Evolutionary conservation across 1,140 invertebrate species (phyloP), one percentile per base, ranked within the genome.

Genomic region (Akabosia matsudoensis): DNA sequence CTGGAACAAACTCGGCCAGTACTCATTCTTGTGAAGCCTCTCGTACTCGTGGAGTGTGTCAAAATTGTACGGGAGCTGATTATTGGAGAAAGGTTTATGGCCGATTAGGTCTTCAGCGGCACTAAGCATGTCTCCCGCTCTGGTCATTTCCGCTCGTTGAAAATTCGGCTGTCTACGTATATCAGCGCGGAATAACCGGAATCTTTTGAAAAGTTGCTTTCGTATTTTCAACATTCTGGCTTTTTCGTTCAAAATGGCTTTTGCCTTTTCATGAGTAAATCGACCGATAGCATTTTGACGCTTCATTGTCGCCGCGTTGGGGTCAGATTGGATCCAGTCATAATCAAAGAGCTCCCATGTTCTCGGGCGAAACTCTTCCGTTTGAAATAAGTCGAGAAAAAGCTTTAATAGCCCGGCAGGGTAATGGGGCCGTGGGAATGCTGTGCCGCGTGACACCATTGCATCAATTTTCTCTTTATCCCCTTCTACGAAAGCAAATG

Each of bases 281-380:
- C 67, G 67, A 13, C 67, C 67, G 7, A 70, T 70, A 2, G 67
- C 67, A 22, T 70, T 70, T 2, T 7, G 10, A 2, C 24, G 26
- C 28, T 70, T 70, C 67, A 70, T 70, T 10, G 3, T 4, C 1
- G 67, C 14, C 4, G 28, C 28, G 31, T 70, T 30, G 13, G 28
- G 33, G 3, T 34, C 67, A 7, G 14, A 14, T 4, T 13, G 10
- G 16, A 70, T 16, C 67, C 67, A 70, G 3, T 30, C 28, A 22
- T 26, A 30, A 30, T 70, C 67, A 30, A 70, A 70, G 7, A 70
- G 67, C 33, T 70, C 67, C 28, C 28, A 70, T 14, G 67, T 70
- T 70, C 67, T 4, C 7, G 67, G 67, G 18, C 67, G 67, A 30
- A 10, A 30, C 22, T 34, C 28, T 70, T 70, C 67, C 10, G 28